phyloP scores from a whole-genome alignment of 2,797 vertebrate genomes.

The Microcaecilia unicolor region DNA sequence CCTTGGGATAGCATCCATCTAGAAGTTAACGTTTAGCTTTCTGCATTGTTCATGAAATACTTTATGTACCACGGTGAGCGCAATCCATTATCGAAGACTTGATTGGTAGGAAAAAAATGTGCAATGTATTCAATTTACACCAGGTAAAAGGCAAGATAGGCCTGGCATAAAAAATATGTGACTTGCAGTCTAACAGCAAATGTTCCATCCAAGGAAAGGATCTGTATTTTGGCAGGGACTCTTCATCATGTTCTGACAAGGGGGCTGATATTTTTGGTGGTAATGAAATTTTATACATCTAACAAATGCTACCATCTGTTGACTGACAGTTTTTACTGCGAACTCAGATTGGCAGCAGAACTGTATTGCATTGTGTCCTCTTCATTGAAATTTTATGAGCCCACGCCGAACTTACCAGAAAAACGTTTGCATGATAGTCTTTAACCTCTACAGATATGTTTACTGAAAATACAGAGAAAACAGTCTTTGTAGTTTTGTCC shows the following conservation, averaged over 20 bases:
- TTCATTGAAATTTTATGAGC: not conserved
- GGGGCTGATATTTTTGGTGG: not conserved
- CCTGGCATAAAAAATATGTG: conserved; percentile 17
- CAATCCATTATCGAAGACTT: not conserved
- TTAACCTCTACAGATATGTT: too few relatives aligned
- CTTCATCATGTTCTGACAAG: conserved; percentile 5
- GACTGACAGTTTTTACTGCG: conserved; percentile 1
- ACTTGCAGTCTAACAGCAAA: conserved; percentile 1
- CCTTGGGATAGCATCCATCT: not conserved
- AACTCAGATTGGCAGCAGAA: conserved; percentile 1
- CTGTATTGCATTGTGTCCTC: not conserved
- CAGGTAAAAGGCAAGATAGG: conserved; percentile 3
- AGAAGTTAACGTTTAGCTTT: too few relatives aligned
- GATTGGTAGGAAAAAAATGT: not conserved
- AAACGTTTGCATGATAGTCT: too few relatives aligned
- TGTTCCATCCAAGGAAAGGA: not conserved
- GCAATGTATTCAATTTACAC: not conserved
- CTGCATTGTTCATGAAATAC: conserved; percentile 1
- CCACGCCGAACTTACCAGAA: not conserved
- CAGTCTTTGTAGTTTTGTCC: too few relatives aligned
- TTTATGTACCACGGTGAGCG: fast-evolving
- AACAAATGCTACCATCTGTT: not conserved
- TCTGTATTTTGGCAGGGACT: conserved; percentile 4
- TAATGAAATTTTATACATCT: conserved; percentile 4
- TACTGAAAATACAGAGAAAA: too few relatives aligned